phyloP scores from a whole-genome alignment of 2,797 vertebrate genomes.

The Sparidentex hasta region DNA sequence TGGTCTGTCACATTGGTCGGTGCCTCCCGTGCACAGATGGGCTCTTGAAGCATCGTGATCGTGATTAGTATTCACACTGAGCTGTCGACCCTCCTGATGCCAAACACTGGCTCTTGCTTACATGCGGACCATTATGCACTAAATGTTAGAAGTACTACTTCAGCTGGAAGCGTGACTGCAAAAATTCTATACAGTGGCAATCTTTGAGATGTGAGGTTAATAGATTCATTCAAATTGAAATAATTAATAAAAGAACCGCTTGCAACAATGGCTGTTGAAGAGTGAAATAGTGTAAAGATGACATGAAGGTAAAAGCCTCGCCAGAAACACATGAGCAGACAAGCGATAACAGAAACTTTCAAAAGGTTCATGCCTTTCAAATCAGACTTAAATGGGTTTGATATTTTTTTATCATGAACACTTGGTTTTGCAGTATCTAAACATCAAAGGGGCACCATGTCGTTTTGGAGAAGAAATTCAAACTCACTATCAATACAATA shows the following conservation, averaged over 20 bases:
- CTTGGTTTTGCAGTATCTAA: too few relatives aligned
- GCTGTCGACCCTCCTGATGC: neutral
- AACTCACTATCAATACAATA: too few relatives aligned
- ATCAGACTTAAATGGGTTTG: too few relatives aligned
- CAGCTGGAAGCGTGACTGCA: slow-evolving; percentile 7
- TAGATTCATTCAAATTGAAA: neutral
- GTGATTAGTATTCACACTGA: slow-evolving; percentile 40
- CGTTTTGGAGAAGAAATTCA: too few relatives aligned
- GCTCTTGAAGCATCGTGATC: slow-evolving; percentile 11
- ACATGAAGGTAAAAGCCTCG: neutral
- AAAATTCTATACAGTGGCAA: neutral
- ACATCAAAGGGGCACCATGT: too few relatives aligned
- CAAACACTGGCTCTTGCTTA: slow-evolving; percentile 17
- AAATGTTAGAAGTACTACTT: neutral
- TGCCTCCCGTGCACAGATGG: slow-evolving; percentile 58
- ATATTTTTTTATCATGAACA: neutral
- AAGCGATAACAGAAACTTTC: neutral
- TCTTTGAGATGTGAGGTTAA: neutral
- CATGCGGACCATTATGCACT: neutral
- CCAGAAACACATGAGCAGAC: neutral
- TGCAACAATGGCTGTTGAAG: neutral
- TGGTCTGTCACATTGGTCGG: slow-evolving; percentile 25
- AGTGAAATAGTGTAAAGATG: neutral
- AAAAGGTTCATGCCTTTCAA: neutral
- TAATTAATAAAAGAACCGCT: neutral